Base-by-base conservation (phyloP, 2,113 vertebrate species). In the Pycnonotus jocosus region DNA sequence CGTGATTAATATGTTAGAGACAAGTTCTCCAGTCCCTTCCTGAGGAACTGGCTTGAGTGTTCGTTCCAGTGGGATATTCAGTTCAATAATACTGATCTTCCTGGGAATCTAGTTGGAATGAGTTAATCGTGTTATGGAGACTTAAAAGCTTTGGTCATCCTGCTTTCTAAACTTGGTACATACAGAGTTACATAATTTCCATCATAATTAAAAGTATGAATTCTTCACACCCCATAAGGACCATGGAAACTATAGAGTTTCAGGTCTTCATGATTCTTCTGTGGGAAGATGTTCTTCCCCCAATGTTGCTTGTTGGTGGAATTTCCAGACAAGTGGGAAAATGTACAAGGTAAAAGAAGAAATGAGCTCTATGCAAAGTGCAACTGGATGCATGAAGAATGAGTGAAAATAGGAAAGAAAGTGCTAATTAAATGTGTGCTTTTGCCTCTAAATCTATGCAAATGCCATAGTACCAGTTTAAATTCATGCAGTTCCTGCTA, bases 1-100 rank as follows among this genome's bases (percentile, higher is more conserved):
- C 0, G 0, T 51, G 30, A 31, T n/a, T 11, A 10, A 13, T 13
- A 1, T 17, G 2, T 60, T 38, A 57, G 21, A 33, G 45, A 4
- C 42, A 51, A 53, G 28, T 30, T 47, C 48, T 81, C n/a, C 13
- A 4, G 50, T 48, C 37, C 7, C 28, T 51, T 68, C 12, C 12
- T 51, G 7, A n/a, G 58, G 48, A 54, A 8, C 35, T 80, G 50
- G 18, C 30, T 12, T 30, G 47, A 72, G 30, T 19, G 9, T 77
- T 89, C 69, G 37, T 65, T 83, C 40, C 60, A 40, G 5, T 35
- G 42, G 69, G 28, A 53, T 66, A 44, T 57, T 50, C 20, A 35
- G 2, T 53, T 92, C 58, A 14, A 4, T 42, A 42, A 25, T 20
- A 11, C 38, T 81, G 12, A 82, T 81, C 56, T 53, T 66, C 24